Conservation (phyloP, 2,113 vertebrate species). For the Colinus virginianus region DNA sequence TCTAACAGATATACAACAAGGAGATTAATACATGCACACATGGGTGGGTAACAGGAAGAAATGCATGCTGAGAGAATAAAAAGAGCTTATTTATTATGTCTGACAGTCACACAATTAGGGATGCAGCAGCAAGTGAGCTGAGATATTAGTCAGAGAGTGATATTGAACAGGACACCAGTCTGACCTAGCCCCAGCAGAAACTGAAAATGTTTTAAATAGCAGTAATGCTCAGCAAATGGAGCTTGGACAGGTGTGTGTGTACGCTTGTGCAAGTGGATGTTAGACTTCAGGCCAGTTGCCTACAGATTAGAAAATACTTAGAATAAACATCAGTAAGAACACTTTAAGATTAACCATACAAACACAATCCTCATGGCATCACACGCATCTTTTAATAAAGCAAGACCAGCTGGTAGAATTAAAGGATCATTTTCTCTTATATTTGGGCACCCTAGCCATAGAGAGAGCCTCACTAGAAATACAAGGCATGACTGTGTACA, state of each 20-base stretch:
- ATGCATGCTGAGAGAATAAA: neutral
- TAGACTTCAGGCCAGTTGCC: neutral
- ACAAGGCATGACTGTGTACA: neutral
- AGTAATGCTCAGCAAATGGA: neutral
- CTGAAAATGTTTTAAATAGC: neutral
- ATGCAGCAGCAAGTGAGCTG: neutral
- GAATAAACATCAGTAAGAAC: neutral
- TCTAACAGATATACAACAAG: neutral
- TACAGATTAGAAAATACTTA: neutral
- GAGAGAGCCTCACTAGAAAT: neutral
- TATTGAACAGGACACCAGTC: rapidly evolving
- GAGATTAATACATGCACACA: neutral
- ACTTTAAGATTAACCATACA: neutral
- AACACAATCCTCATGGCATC: neutral
- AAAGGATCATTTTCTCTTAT: neutral
- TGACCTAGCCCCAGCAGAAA: neutral
- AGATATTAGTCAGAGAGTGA: neutral
- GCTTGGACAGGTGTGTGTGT: neutral
- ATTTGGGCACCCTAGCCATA: conserved; percentile 2
- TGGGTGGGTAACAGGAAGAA: neutral
- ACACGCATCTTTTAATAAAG: neutral
- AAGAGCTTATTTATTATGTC: neutral
- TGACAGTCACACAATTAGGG: neutral
- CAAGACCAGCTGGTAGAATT: neutral
- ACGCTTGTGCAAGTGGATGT: neutral